Conservation (phyloP, 2,888 invertebrate genomes). For the Nomada ferruginata region DNA sequence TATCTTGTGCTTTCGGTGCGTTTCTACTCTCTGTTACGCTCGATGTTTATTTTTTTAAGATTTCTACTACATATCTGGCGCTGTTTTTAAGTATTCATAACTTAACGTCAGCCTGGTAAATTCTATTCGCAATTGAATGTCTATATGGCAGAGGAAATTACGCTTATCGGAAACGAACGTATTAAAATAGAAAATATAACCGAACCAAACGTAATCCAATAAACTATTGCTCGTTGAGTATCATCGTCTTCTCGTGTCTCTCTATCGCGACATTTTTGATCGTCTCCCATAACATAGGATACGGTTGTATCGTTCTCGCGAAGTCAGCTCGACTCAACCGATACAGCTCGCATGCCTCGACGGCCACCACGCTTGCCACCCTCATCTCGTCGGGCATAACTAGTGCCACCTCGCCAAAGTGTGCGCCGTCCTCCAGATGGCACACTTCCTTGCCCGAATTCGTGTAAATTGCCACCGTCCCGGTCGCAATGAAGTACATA, state of each 20-base stretch:
- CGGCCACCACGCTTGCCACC: slow-evolving; percentile 83
- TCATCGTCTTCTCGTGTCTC: slow-evolving; percentile 79
- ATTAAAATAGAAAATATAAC: not conserved
- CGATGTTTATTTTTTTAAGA: too few relatives aligned
- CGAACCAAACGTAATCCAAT: not conserved
- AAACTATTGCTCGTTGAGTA: slow-evolving; percentile 69
- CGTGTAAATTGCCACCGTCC: slow-evolving; percentile 86
- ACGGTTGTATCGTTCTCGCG: slow-evolving; percentile 80
- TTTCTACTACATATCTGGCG: too few relatives aligned
- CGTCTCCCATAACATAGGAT: slow-evolving; percentile 82
- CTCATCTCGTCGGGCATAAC: slow-evolving; percentile 81
- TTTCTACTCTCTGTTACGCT: too few relatives aligned
- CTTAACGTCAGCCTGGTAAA: too few relatives aligned
- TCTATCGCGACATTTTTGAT: slow-evolving; percentile 82
- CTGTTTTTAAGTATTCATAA: too few relatives aligned
- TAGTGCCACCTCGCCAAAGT: slow-evolving; percentile 84
- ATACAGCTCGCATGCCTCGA: slow-evolving; percentile 83
- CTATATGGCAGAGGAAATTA: too few relatives aligned
- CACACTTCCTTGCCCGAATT: slow-evolving; percentile 83
- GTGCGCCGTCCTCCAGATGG: slow-evolving; percentile 83
- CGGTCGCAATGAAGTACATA: slow-evolving; percentile 87
- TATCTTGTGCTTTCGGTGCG: too few relatives aligned
- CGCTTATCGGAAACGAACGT: not conserved
- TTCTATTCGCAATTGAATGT: too few relatives aligned
- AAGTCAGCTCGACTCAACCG: slow-evolving; percentile 81